Evolutionary conservation across 2,113 vertebrate genomes (phyloP).

Genomic region (Circaetus cinerascens): DNA sequence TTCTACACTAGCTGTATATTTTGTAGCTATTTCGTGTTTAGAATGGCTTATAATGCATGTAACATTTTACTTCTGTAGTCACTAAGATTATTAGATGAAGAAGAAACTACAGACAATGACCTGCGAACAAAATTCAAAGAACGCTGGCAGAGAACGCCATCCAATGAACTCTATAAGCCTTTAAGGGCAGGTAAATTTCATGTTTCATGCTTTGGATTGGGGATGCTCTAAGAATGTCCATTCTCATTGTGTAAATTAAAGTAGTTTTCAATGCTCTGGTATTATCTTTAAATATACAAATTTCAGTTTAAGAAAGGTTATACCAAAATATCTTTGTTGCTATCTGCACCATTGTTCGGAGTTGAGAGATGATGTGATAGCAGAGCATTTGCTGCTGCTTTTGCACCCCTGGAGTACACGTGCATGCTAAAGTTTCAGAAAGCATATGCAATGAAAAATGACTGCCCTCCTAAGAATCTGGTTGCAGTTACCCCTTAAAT

Average conservation of each 20-base stretch:
- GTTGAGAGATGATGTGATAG: background rate
- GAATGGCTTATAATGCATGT: background rate
- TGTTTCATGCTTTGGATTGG: background rate
- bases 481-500: background rate
- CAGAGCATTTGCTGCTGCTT: background rate
- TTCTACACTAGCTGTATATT: background rate
- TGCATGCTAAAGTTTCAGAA: background rate
- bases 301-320: background rate
- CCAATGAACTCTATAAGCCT: conserved; percentile 93
- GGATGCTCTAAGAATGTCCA: background rate
- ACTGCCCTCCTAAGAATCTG: background rate
- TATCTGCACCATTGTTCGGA: background rate
- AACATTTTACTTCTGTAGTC: conserved; percentile 72
- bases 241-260: background rate
- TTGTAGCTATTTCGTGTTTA: background rate
- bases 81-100: conserved; percentile 89
- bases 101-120: conserved; percentile 93
- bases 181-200: conserved; percentile 81
- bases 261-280: background rate
- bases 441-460: background rate
- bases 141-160: conserved; percentile 95
- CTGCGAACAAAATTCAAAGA: conserved; percentile 92
- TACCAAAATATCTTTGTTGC: background rate
- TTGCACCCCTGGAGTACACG: rapidly evolving
- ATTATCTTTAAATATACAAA: background rate